Base-by-base conservation (phyloP, 2,888 invertebrate species). In the Hirtodrosophila histrioides region DNA sequence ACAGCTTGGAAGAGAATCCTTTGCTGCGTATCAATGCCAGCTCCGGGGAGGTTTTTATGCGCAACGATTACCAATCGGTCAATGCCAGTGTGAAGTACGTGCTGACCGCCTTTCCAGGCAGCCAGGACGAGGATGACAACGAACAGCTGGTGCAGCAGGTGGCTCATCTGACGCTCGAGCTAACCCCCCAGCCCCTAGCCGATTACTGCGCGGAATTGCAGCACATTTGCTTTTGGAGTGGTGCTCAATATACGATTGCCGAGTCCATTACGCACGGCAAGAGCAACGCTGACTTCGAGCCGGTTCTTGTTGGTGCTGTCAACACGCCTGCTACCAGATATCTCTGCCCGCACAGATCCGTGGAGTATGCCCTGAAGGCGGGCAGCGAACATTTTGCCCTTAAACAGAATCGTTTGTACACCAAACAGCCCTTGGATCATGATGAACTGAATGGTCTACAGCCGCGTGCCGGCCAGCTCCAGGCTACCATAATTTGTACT, bases 301-400 rank as follows among this genome's bases (percentile, higher is more conserved):
- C 89, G 0, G 71, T 88, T 9, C 70, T 84, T 35, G 81, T 93
- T 33, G 93, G 93, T 6, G 86, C 89, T 3, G 78, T 93, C 0
- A 92, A 91, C 55, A 92, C 93, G 0, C 84, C 88, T 31, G 87
- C 90, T 4, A 91, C 92, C 69, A 85, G 88, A 44, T 91, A 92
- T 49, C 88, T 94, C 49, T 94, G 94, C 68, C 92, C 92, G 0
- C 90, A 91, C 51, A 92, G 92, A 72, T 90, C 91, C 43, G 88
- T 94, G 33, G 91, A 90, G 58, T 94, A 94, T 82, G 89, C 91
- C 40, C 75, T 92, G 12, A 78, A 91, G 24, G 76, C 74, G 17
- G 83, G 84, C 46, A 79, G 75, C 5, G 85, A 92, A 8, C 91
- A 92, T 88, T 89, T 93, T 81, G 78, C 90, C 64, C 62, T 92